A percentile compares a stretch with the other conserved stretches of the same genome.
Evolutionary conservation across 2,113 vertebrate species (phyloP).

Genomic region (Pipa parva): DNA sequence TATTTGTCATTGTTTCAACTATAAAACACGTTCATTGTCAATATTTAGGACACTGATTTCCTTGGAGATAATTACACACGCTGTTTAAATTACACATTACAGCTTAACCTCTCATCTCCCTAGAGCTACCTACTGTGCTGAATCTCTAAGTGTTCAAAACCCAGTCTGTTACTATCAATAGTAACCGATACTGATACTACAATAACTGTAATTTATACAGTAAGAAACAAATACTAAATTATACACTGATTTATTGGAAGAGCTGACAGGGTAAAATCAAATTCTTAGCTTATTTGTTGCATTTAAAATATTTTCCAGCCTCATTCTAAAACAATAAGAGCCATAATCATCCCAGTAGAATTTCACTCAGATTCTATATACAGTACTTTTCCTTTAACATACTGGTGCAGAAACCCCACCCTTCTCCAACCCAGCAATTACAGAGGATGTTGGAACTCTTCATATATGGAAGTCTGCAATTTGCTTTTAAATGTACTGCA

Average conservation of each 20-base stretch:
- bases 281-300: conserved; percentile 17
- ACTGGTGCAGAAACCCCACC: conserved; percentile 1
- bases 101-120: conserved; percentile 19
- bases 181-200: no score
- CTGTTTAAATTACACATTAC: conserved; percentile 39
- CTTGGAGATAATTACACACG: conserved; percentile 35
- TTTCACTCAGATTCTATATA: conserved; percentile 4
- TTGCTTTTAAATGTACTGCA: conserved; percentile 37
- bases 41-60: conserved; percentile 38
- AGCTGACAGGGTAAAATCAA: conserved; percentile 6
- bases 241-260: conserved; percentile 18
- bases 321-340: conserved; percentile 8
- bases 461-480: conserved; percentile 35
- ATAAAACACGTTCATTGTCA: conserved; percentile 34
- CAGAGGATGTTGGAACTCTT: conserved; percentile 35
- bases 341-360: conserved; percentile 22
- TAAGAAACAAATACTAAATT: conserved; percentile 29
- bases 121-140: background rate
- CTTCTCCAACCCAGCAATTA: conserved; percentile 26
- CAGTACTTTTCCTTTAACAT: conserved; percentile 11
- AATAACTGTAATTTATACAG: conserved; percentile 38
- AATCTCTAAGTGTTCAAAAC: conserved; percentile 6
- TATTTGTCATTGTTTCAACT: conserved; percentile 36
- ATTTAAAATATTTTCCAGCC: conserved; percentile 26
- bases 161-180: background rate